Evolutionary conservation across 2,113 vertebrate species (phyloP).

Genomic region (Polyodon spathula): DNA sequence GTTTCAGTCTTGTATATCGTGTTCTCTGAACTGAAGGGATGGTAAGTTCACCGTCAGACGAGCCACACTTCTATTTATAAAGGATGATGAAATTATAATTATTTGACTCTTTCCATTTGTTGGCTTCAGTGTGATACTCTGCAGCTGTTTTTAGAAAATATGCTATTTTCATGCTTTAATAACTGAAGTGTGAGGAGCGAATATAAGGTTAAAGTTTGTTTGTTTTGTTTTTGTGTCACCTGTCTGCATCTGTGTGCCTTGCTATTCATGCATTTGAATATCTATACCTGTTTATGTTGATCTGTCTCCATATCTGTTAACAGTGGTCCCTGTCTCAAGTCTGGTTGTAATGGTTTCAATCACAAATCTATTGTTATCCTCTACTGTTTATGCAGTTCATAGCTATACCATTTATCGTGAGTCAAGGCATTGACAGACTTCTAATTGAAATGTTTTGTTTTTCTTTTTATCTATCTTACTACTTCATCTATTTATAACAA

Average conservation of each 20-base stretch:
- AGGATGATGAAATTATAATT: slow-evolving; percentile 35
- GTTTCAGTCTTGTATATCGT: no score
- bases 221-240: slow-evolving; percentile 12
- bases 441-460: no score
- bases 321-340: no score
- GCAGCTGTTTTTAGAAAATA: slow-evolving; percentile 41
- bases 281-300: neutral
- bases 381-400: no score
- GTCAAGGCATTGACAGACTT: no score
- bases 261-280: neutral
- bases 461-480: no score
- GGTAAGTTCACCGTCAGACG: neutral
- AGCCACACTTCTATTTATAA: slow-evolving; percentile 1
- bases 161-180: slow-evolving; percentile 48
- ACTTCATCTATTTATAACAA: no score
- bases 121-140: slow-evolving; percentile 22
- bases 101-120: slow-evolving; percentile 37
- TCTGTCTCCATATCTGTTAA: no score
- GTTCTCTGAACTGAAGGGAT: no score
- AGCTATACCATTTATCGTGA: no score
- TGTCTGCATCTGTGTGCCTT: neutral
- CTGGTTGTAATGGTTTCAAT: no score
- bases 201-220: slow-evolving; percentile 23
- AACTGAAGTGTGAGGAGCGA: slow-evolving; percentile 32
- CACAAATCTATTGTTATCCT: no score